Evolutionary conservation across 1,140 invertebrate genomes (phyloP).

Genomic region (Drosophila nasuta): DNA sequence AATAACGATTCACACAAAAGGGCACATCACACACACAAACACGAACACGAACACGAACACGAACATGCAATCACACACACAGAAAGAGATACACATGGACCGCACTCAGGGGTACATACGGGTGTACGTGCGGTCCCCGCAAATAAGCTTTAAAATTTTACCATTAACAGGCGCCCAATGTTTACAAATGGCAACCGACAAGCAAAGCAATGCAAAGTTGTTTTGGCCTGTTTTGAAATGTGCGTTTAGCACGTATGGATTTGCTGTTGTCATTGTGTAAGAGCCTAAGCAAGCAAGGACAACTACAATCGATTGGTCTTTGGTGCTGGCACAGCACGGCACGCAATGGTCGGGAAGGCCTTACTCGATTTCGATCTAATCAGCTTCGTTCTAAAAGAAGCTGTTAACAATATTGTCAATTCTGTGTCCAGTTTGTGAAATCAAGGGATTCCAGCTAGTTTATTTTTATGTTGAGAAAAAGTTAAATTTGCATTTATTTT

Average conservation of each 20-base stretch:
- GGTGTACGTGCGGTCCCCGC: conserved; percentile 32
- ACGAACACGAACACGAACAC: background rate
- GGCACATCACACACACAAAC: conserved; percentile 7
- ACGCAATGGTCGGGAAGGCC: background rate
- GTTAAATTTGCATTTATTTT: conserved; percentile 71
- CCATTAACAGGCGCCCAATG: conserved; percentile 58
- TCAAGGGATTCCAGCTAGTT: conserved; percentile 61
- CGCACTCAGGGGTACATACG: conserved; percentile 1
- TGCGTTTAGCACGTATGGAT: conserved; percentile 61
- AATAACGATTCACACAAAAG: conserved; percentile 76
- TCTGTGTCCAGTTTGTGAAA: conserved; percentile 30
- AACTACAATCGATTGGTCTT: conserved; percentile 26
- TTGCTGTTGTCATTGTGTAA: conserved; percentile 11
- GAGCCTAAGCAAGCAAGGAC: conserved; percentile 24
- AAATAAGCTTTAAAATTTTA: conserved; percentile 76
- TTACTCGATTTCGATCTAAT: conserved; percentile 64
- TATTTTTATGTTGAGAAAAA: conserved; percentile 74
- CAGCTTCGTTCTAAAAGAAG: conserved; percentile 72
- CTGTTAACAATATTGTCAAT: conserved; percentile 82
- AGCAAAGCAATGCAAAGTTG: conserved; percentile 41
- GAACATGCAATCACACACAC: background rate
- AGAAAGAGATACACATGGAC: background rate
- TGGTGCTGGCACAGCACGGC: no score
- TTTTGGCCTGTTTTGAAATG: conserved; percentile 35
- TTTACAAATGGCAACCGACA: conserved; percentile 54